Base-by-base conservation (phyloP, 2,888 invertebrate genomes). In the Limnephilus marmoratus region DNA sequence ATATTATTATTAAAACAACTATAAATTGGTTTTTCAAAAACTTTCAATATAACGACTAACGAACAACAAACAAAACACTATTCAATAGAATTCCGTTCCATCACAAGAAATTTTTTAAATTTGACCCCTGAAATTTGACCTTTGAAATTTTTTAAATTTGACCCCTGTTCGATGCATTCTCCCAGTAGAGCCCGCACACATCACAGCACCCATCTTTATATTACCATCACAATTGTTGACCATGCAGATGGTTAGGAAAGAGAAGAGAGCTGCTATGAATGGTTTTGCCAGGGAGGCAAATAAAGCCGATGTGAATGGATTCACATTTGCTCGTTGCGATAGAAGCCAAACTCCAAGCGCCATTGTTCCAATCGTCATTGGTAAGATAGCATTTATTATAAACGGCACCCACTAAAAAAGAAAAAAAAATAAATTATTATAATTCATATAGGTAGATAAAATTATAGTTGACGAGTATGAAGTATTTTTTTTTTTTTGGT, bases 271-370 rank as follows among this genome's bases (percentile, higher is more conserved):
- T 1, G 81, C 89, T 29, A 90, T 90, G 37, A 91, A 41, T 15
- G 91, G 83, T 83, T 93, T 93, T 45, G 89, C 89, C 53, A 93
- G 83, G 2, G 92, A 45, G 29, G 93, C 90, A 53, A 92, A 93
- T n/a, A 91, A n/a, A 15, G 91, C 91, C 11, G 90, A 90, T 24
- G 53, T 15, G 24, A 83, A 18, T 34, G 37, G 83, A 83, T 83
- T 31, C 11, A 83, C 37, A 83, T 41, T 83, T 83, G 9, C 18
- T 83, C 83, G 4, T 24, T 83, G 83, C 37, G 68, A 83, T n/a
- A 37, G 9, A 83, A 83, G 3, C 83, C 24, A 68, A 68, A 68
- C 34, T 37, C 83, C 83, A 37, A 3, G 18, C 13, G 83, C 24
- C 83, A 37, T 83, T 24, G 37, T 34, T 18, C 83, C 31, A 34